A percentile compares a stretch with the other conserved stretches of the same genome.
Evolutionary conservation across 2,888 invertebrate species (phyloP).

Genomic region (Drosophila borborema): DNA sequence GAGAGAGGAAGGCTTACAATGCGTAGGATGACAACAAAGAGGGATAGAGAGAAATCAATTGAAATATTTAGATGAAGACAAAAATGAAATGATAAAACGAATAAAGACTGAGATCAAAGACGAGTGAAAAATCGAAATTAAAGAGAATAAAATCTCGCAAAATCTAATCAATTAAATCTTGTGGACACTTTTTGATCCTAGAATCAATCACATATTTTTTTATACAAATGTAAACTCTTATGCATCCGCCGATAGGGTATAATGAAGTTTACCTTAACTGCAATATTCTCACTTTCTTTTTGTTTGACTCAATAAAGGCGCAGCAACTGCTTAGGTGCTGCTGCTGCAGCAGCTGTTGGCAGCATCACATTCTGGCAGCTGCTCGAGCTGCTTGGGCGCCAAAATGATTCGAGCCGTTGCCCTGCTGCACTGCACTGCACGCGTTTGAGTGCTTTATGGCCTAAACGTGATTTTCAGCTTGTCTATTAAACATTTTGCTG

Average conservation of each 20-base stretch:
- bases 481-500: conserved; percentile 63
- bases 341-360: not conserved
- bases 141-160: too few relatives aligned
- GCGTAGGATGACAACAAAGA: too few relatives aligned
- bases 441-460: conserved; percentile 63
- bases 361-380: conserved; percentile 19
- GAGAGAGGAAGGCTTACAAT: too few relatives aligned
- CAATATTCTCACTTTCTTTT: not conserved
- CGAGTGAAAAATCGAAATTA: too few relatives aligned
- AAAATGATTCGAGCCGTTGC: conserved; percentile 26
- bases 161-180: too few relatives aligned
- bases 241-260: not conserved
- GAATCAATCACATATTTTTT: too few relatives aligned
- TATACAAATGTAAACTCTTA: too few relatives aligned
- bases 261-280: not conserved
- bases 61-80: too few relatives aligned
- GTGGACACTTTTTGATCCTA: too few relatives aligned
- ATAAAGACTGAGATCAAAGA: too few relatives aligned
- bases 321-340: not conserved
- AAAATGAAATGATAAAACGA: too few relatives aligned
- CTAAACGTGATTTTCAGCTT: conserved; percentile 74
- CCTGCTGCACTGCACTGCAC: conserved; percentile 27
- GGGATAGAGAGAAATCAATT: too few relatives aligned
- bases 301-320: not conserved
- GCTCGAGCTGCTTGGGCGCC: conserved; percentile 17